These are phyloP conservation scores for Beris chalybata DNA, from an alignment of 2,888 invertebrate species.

Conservation along the genomic window DNA sequence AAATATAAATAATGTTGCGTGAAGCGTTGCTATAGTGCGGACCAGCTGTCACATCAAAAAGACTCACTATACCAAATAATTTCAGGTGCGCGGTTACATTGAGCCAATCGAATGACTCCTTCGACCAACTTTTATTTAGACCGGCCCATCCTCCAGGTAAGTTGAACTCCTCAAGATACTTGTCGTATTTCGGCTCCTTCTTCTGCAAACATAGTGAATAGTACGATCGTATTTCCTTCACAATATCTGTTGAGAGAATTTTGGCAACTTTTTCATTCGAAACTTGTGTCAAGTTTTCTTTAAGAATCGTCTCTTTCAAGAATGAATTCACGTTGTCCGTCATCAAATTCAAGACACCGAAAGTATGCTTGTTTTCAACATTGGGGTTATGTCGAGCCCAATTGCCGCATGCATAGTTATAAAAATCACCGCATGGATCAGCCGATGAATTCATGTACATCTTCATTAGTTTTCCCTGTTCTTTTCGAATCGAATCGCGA, in stretches of 20 bases:
- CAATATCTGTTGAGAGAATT: neutral
- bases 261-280: neutral
- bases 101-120: conserved; percentile 19
- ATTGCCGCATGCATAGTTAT: conserved; percentile 24
- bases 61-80: neutral
- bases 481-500: neutral
- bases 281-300: neutral
- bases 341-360: neutral
- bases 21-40: conserved; percentile 7
- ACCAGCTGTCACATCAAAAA: conserved; percentile 7
- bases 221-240: neutral
- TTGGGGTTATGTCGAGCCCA: conserved; percentile 6
- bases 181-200: neutral
- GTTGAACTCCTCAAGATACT: neutral
- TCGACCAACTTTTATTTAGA: conserved; percentile 8
- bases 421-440: conserved; percentile 24
- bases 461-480: neutral
- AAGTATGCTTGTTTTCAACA: neutral
- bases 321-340: conserved; percentile 1
- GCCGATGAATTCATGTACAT: conserved; percentile 1
- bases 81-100: conserved; percentile 13
- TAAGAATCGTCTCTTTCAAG: neutral
- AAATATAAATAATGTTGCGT: conserved; percentile 9
- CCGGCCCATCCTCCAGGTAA: conserved; percentile 19
- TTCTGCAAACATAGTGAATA: neutral